Conservation (phyloP, 2,113 vertebrate genomes). For the Anthoscopus minutus region DNA sequence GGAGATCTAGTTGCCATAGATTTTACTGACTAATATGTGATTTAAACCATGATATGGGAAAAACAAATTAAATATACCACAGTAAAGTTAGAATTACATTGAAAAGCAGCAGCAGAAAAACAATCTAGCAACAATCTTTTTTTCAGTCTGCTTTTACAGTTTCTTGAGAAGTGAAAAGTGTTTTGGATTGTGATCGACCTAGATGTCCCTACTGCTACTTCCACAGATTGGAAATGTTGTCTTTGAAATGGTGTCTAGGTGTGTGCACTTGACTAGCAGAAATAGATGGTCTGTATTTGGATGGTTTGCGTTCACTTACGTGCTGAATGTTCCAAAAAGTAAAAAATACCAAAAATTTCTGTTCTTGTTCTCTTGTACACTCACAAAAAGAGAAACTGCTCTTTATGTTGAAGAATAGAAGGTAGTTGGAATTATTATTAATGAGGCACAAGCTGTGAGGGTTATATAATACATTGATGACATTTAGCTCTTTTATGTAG, state of each 20-base stretch:
- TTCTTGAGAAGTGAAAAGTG: not conserved
- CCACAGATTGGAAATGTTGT: not conserved
- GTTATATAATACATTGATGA: not conserved
- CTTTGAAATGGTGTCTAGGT: not conserved
- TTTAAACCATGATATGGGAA: not conserved
- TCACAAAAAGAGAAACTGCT: not conserved
- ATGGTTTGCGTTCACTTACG: fast-evolving
- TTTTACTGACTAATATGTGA: not conserved
- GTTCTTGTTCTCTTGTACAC: not conserved
- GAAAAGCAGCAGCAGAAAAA: not conserved
- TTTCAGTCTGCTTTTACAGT: not conserved
- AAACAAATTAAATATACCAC: not conserved
- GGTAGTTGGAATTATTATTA: not conserved
- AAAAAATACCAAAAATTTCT: not conserved
- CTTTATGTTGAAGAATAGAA: not conserved
- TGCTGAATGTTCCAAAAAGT: not conserved
- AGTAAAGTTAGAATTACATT: not conserved
- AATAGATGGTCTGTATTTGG: not conserved
- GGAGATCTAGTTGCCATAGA: not conserved
- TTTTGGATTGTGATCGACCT: not conserved
- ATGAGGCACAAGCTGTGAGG: not conserved
- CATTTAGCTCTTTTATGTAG: not conserved
- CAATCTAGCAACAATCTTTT: not conserved
- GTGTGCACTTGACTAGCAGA: not conserved
- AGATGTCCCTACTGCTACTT: not conserved